Evolutionary conservation across 2,888 invertebrate species (phyloP), one percentile per base, ranked within the genome.

Genomic region (Apodemia zela): DNA sequence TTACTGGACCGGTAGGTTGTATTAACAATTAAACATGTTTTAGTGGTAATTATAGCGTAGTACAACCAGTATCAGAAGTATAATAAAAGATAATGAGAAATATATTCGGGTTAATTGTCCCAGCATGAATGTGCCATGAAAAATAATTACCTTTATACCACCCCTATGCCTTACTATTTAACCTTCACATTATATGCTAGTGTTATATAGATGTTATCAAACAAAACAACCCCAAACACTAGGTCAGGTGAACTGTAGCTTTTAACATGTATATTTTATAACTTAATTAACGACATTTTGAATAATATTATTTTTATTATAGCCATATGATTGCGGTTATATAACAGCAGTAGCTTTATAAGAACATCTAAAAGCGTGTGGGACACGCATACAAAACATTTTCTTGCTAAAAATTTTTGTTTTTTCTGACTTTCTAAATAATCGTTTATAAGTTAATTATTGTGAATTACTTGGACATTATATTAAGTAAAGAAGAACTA

Each of bases 71-170:
- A 71, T 71, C 67, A 63, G 60, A 66, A 65, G 68, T 67, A 67
- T 66, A 72, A 71, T 71, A 72, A 72, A 71, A 66, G 71, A 72
- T 71, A 72, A 72, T 71, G 69, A 69, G 71, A 65, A 68, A 63
- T 67, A 71, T 68, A 70, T 72, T 71, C 66, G 65, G 68, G 69
- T 66, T 69, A 69, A 71, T 71, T 63, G 69, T 69, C 65, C 65
- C 63, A 63, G 61, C 63, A 61, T 71, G 68, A 69, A 68, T 65
- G 67, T 68, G 65, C 71, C 62, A 66, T 69, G 63, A 67, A 65
- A 68, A 68, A 68, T 71, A 69, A 71, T 69, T 69, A 67, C 68
- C 65, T 57, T 33, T 57, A 62, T 58, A 62, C 38, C 54, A 17
- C 61, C 35, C 11, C 64, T 63, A 65, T 67, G 67, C 68, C 66